A percentile compares a stretch with the other conserved stretches of the same genome.
phyloP scores from a whole-genome alignment of 1,140 invertebrate genomes.

The Papilio polyxenes region DNA sequence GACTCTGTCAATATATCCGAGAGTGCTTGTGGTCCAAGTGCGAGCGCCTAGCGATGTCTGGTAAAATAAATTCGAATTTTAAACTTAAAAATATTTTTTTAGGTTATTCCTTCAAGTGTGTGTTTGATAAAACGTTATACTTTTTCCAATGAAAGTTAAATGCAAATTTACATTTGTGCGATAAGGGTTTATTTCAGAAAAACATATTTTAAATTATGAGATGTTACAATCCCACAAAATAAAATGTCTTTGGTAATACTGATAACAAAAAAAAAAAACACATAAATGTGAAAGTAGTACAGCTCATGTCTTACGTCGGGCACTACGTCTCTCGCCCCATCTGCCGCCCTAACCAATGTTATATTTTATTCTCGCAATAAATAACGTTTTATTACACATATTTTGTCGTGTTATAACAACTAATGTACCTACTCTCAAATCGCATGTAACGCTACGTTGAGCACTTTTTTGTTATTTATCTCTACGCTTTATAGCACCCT shows the following conservation, averaged over 20 bases:
- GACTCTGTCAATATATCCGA: constrained; percentile 78
- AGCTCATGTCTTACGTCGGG: constrained; percentile 44
- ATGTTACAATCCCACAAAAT: too few relatives aligned
- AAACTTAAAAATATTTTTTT: too few relatives aligned
- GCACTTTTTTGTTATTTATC: constrained; percentile 73
- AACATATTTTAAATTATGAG: too few relatives aligned
- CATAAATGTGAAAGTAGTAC: background rate
- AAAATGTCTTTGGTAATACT: too few relatives aligned
- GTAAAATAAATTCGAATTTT: background rate
- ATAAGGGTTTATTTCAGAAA: too few relatives aligned
- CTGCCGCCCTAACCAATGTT: constrained; percentile 77
- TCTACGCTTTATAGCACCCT: constrained; percentile 62
- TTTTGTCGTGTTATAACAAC: constrained; percentile 82
- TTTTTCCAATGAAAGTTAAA: too few relatives aligned
- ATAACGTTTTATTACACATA: constrained; percentile 82
- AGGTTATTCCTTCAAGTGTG: too few relatives aligned
- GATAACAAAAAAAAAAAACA: background rate
- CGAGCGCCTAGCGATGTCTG: constrained; percentile 44
- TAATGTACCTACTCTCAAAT: constrained; percentile 81
- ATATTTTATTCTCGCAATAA: constrained; percentile 82
- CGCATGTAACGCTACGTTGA: constrained; percentile 77
- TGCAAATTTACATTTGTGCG: too few relatives aligned
- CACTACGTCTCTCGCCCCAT: constrained; percentile 63
- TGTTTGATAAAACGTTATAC: too few relatives aligned
- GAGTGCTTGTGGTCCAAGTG: constrained; percentile 42